Evolutionary conservation across 2,797 vertebrate species (phyloP), one percentile per base, ranked within the genome.

Genomic region (Gymnopithys bicolor): DNA sequence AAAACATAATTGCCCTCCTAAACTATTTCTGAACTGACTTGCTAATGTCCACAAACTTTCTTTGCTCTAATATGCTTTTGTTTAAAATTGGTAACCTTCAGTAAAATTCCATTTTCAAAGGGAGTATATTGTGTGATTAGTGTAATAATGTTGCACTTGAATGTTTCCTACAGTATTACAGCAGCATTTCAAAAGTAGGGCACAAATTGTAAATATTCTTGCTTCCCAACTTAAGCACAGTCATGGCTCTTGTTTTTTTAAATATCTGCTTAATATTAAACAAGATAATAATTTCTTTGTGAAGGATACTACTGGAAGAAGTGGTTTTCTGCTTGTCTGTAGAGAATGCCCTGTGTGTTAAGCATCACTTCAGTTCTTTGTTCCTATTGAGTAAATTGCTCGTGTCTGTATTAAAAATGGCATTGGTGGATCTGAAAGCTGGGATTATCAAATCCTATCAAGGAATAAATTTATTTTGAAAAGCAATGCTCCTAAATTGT

Each of bases 1-100:
- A 97, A 97, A 97, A 90, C 70, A 21, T 94, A 94, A 96, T 93
- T 97, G 84, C 69, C 79, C 78, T 80, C 94, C 94, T 95, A 83
- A 93, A 94, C 91, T 74, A 39, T 90, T 96, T 96, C 91, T 93
- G 91, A 96, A 91, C 95, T 83, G 68, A 64, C 87, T 93, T 87
- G 90, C 90, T 84, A 71, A 95, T 95, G 90, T 48, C 27, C 74
- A 30, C 90, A 53, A 96, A 96, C 84, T 97, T 96, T 89, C 92
- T 90, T 96, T 95, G 91, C 92, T 90, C 48, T 1, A 13, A 62
- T 89, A 87, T 94, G 78, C 90, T 88, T 75, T 83, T 81, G 51
- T 58, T 95, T 90, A 88, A 94, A 95, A 93, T 94, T 39, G 64
- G 60, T 76, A 67, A 46, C 71, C 68, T 94, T 82, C 46, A 28